Evolutionary conservation across 1,140 invertebrate species (phyloP).

Genomic region (Conus betulinus): DNA sequence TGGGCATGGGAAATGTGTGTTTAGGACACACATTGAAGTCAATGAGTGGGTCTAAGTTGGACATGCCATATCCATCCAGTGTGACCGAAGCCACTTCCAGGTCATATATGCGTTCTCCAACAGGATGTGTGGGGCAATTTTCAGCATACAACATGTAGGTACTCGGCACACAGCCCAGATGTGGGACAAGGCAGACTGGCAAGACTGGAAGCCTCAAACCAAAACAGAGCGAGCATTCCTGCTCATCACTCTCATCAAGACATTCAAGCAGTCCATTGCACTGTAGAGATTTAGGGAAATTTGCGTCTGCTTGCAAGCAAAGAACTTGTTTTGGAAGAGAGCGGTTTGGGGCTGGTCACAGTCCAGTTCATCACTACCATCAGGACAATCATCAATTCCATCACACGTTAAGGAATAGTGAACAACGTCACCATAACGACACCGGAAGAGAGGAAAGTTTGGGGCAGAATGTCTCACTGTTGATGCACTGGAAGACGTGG

Average conservation of each 20-base stretch:
- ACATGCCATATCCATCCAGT: slow-evolving; percentile 38
- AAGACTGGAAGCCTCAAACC: too few species aligned
- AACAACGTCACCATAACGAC: neutral
- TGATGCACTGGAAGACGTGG: neutral
- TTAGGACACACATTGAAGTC: neutral
- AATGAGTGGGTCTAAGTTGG: neutral
- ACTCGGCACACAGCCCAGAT: slow-evolving; percentile 16
- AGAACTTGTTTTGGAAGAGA: neutral
- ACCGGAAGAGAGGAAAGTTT: neutral
- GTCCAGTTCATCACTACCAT: slow-evolving; percentile 31
- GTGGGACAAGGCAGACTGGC: neutral
- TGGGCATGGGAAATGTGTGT: slow-evolving; percentile 25
- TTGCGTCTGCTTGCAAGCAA: slow-evolving; percentile 29
- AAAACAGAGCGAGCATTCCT: slow-evolving; percentile 20
- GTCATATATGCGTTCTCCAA: neutral
- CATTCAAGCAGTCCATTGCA: slow-evolving; percentile 41
- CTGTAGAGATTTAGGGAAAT: neutral
- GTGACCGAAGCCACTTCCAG: neutral
- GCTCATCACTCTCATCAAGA: slow-evolving; percentile 37
- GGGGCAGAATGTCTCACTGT: neutral
- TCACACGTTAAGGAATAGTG: slow-evolving; percentile 37
- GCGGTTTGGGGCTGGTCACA: neutral
- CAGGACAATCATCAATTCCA: slow-evolving; percentile 30
- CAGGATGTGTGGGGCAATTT: neutral
- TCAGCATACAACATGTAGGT: neutral